Evolutionary conservation across 2,888 invertebrate species (phyloP), one percentile per base, ranked within the genome.

Genomic region (Drosophila subsilvestris): DNA sequence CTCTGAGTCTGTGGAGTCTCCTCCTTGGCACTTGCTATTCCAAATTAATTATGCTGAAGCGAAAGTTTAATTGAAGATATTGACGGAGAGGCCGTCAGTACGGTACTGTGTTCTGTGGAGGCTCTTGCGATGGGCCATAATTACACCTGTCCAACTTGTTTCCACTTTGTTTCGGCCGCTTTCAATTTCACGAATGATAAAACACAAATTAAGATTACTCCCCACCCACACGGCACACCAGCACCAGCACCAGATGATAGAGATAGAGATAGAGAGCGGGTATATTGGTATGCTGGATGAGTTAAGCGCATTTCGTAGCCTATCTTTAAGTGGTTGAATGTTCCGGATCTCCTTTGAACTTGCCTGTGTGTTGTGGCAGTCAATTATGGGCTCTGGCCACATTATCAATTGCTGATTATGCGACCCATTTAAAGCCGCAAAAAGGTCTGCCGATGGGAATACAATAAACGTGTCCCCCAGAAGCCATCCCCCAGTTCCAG

Each of bases 161-260:
- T 67, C 68, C 70, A 68, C 73, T 75, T 74, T 75, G 71, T 80
- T 63, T 60, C 60, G 47, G 59, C 47, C 63, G 45, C 58, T 37
- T 59, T 83, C 80, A 86, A 86, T 86, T 86, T 86, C 86, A 86
- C 86, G 86, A 80, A 77, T 86, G 86, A 86, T 83, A 80, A 83
- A 86, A 74, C 78, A 73, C 78, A 77, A 83, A 77, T 77, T 75
- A 76, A 79, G 73, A 80, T 84, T 81, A 55, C 53, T 48, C 61
- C 14, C 25, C 25, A 17, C n/a, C 20, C 20, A n/a, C n/a, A n/a
- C n/a, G n/a, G n/a, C n/a, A n/a, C 3, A 25, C 25, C 25, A 5
- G 0, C 22, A 25, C 5, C 25, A 25, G 6, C 5, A 17, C 3
- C 8, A 12, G 42, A 32, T 10, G 32, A 18, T 6, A n/a, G 29